These are phyloP conservation scores for Salmo trutta DNA, from an alignment of 2,797 vertebrate genomes.

Conservation along the genomic window DNA sequence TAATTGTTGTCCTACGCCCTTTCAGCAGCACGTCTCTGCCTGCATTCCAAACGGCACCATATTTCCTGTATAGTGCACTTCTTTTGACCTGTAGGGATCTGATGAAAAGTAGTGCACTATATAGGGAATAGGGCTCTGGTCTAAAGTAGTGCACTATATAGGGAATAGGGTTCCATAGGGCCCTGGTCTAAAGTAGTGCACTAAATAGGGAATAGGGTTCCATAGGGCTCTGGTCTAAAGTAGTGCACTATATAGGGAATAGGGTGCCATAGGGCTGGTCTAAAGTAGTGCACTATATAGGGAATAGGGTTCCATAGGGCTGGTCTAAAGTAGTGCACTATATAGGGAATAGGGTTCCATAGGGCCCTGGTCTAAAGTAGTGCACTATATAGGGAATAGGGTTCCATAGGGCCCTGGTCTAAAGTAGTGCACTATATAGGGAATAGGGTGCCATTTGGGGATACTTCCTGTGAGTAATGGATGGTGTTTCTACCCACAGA, in stretches of 20 bases:
- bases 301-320: no score
- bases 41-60: not conserved
- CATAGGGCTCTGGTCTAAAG: no score
- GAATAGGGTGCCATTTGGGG: no score
- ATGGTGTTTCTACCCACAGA: conserved; percentile 24
- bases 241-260: not conserved
- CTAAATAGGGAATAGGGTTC: not conserved
- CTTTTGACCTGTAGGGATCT: no score
- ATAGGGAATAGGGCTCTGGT: not conserved
- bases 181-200: no score
- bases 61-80: not conserved
- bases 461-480: conserved; percentile 52
- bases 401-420: not conserved
- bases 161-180: not conserved
- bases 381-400: not conserved
- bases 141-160: not conserved
- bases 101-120: no score
- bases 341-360: not conserved
- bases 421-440: not conserved
- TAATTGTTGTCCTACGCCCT: conserved; percentile 41
- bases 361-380: no score
- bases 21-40: conserved; percentile 28
- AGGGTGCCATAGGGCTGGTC: no score
- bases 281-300: no score
- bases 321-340: no score